phyloP scores from a whole-genome alignment of 2,888 invertebrate species.

The Coleophora flavipennella region DNA sequence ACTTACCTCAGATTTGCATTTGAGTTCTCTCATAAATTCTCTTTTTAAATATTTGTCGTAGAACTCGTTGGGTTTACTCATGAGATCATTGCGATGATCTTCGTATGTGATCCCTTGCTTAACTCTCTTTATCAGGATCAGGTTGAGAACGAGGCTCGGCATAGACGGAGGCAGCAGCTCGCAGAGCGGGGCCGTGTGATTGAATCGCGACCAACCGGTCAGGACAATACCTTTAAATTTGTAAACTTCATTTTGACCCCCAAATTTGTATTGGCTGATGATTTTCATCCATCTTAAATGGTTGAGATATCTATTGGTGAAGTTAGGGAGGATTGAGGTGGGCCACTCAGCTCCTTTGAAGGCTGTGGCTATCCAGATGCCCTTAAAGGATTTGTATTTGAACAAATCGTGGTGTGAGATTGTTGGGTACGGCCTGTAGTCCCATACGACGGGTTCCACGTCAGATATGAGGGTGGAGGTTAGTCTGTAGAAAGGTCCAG shows the following conservation, averaged over 20 bases:
- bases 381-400: slow-evolving; percentile 65
- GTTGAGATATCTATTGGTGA: slow-evolving; percentile 78
- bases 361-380: slow-evolving; percentile 86
- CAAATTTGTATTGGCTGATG: slow-evolving; percentile 62
- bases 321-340: slow-evolving; percentile 64
- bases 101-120: slow-evolving; percentile 19
- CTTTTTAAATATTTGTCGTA: slow-evolving; percentile 20
- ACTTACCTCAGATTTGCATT: slow-evolving; percentile 18
- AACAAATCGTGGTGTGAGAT: slow-evolving; percentile 33
- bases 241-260: slow-evolving; percentile 25
- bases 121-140: slow-evolving; percentile 57
- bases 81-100: background rate
- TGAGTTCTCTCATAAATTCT: slow-evolving; percentile 19
- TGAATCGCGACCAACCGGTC: slow-evolving; percentile 82
- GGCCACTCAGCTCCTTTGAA: slow-evolving; percentile 84
- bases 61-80: slow-evolving; percentile 15
- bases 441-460: slow-evolving; percentile 81
- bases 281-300: slow-evolving; percentile 80
- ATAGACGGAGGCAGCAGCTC: slow-evolving; percentile 76
- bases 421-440: slow-evolving; percentile 57
- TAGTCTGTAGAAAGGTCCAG: slow-evolving; percentile 40
- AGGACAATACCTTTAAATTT: slow-evolving; percentile 76
- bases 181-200: slow-evolving; percentile 76
- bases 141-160: slow-evolving; percentile 75
- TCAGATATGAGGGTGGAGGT: slow-evolving; percentile 41